Conservation (phyloP, 2,113 vertebrate species). For the Sinocyclocheilus anophthalmus region DNA sequence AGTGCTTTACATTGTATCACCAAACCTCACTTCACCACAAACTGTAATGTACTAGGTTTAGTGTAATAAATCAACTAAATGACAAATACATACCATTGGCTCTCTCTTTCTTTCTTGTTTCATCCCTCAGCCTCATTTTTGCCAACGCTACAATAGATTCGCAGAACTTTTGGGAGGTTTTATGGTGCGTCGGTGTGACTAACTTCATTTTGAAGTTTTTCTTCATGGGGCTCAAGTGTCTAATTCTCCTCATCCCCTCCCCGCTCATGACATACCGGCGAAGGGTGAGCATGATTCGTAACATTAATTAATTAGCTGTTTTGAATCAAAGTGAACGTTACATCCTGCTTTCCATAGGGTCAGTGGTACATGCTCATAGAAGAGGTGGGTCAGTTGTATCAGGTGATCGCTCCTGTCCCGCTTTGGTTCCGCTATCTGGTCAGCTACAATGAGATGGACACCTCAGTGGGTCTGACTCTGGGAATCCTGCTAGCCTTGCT, state of each 20-base stretch:
- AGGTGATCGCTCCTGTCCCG: slow-evolving; percentile 84
- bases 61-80: neutral
- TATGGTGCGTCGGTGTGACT: slow-evolving; percentile 92
- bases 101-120: slow-evolving; percentile 54
- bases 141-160: slow-evolving; percentile 84
- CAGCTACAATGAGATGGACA: slow-evolving; percentile 81
- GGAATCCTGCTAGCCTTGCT: slow-evolving; percentile 87
- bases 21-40: neutral
- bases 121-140: slow-evolving; percentile 85
- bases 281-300: slow-evolving; percentile 78
- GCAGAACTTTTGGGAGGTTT: slow-evolving; percentile 90
- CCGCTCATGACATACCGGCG: slow-evolving; percentile 84
- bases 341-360: slow-evolving; percentile 76
- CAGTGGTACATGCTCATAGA: slow-evolving; percentile 94
- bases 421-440: slow-evolving; percentile 93
- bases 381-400: slow-evolving; percentile 90
- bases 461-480: slow-evolving; percentile 78
- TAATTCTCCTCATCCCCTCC: slow-evolving; percentile 89
- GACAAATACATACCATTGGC: neutral
- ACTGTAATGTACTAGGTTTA: neutral
- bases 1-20: slow-evolving; percentile 14
- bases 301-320: neutral
- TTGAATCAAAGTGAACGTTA: neutral
- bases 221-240: slow-evolving; percentile 94
- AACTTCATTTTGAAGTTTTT: slow-evolving; percentile 93